Conservation (phyloP, 2,797 vertebrate genomes). For the Enteromius thamalakanensis region DNA sequence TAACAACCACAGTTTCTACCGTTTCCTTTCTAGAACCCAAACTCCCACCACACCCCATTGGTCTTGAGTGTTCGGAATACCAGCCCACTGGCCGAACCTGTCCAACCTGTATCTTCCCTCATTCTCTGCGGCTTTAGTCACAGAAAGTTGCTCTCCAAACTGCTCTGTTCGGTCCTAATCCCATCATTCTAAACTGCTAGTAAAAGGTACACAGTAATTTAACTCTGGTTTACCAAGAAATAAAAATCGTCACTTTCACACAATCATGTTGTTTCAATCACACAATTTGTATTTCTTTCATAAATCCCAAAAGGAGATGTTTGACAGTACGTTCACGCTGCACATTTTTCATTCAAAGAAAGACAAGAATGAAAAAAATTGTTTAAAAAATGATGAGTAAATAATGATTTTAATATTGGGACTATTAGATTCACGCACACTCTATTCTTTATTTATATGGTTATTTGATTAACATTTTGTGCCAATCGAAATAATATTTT, state of each 20-base stretch:
- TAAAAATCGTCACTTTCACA: neutral
- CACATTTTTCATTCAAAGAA: neutral
- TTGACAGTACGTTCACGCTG: neutral
- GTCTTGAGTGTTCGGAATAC: conserved; percentile 56
- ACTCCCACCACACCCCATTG: conserved; percentile 70
- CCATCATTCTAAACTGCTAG: neutral
- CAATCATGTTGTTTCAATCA: neutral
- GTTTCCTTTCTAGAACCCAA: conserved; percentile 14
- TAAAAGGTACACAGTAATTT: neutral
- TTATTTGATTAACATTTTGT: neutral
- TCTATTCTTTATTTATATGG: neutral
- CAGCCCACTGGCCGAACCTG: conserved; percentile 69
- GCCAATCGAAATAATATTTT: neutral
- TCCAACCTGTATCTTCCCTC: conserved; percentile 74
- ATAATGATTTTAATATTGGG: neutral
- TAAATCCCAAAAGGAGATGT: neutral
- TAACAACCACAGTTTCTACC: conserved; percentile 48
- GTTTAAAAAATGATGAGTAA: neutral
- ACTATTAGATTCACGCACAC: neutral
- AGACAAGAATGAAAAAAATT: neutral
- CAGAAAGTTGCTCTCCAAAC: conserved; percentile 45
- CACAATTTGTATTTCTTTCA: neutral
- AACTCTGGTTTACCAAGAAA: conserved; percentile 1
- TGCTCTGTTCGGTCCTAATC: conserved; percentile 27
- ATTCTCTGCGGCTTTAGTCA: conserved; percentile 55